Base-by-base conservation (phyloP, 2,113 vertebrate genomes). In the Gavia stellata region DNA sequence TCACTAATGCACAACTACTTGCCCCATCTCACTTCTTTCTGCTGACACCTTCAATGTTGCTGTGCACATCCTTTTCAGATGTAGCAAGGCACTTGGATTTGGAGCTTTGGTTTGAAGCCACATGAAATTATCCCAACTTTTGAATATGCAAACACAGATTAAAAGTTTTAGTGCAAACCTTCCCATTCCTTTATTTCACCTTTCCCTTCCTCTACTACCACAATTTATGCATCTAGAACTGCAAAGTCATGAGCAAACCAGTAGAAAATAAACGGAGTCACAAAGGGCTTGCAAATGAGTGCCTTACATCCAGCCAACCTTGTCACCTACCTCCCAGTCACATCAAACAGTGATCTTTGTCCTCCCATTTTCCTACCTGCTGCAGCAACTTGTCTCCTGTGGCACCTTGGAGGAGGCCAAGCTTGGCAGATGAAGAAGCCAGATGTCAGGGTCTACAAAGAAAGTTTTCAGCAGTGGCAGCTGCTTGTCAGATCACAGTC, bases 391-490 rank as follows among this genome's bases (percentile, higher is more conserved):
- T 47, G 49, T 94, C 86, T 94, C 74, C 79, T 75, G 86, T 2
- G 12, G 73, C 62, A 92, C 59, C 78, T 71, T 88, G 65, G 71
- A 94, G 62, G 40, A 81, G 47, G 70, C 58, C 62, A 61, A 33
- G 49, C 40, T 92, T 92, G 90, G 86, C 90, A 96, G 93, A 52
- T 75, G 77, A 86, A 36, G 77, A 71, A 96, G 56, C 85, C 93
- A 93, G 90, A 95, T 96, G 95, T 95, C 81, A 96, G 45, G 34
- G 49, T 77, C 80, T 92, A 59, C 82, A 91, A 90, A 94, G 59
- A 40, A 80, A 90, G 87, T 71, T 94, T 95, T 77, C 92, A 92
- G 82, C 70, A 94, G 93, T 72, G 82, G 91, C 95, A 97, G 89
- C 86, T 96, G 88, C 61, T 92, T 88, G 68, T 95, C 91, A 90